Evolutionary conservation across 2,113 vertebrate genomes (phyloP).

Genomic region (Coturnix japonica): DNA sequence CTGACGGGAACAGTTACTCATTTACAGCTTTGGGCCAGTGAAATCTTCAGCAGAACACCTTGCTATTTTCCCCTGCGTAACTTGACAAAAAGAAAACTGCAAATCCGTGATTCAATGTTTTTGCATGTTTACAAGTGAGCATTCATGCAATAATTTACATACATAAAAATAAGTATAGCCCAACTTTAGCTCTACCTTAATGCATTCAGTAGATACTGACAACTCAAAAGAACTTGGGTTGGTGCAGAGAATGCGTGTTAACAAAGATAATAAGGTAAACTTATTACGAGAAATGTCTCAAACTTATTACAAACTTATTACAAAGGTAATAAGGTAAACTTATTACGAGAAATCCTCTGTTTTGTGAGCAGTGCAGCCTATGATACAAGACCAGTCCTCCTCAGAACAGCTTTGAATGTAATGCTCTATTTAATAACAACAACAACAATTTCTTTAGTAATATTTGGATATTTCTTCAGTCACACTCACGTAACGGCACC

Average conservation of each 20-base stretch:
- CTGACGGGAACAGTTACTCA: neutral
- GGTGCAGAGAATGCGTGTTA: accelerated
- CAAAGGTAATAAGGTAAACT: accelerated
- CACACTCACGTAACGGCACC: accelerated
- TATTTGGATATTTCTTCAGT: accelerated
- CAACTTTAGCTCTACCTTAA: neutral
- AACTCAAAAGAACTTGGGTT: neutral
- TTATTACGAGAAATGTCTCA: accelerated
- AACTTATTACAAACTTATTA: too few relatives aligned
- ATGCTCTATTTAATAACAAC: neutral
- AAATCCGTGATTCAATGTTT: accelerated
- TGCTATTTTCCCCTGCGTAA: accelerated
- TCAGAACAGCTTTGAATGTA: neutral
- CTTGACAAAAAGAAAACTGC: neutral
- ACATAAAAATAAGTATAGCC: accelerated
- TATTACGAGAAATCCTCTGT: accelerated
- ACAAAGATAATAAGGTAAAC: accelerated
- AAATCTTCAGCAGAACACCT: neutral
- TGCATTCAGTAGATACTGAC: accelerated
- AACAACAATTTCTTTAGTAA: accelerated
- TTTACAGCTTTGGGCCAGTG: neutral
- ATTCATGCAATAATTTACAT: accelerated
- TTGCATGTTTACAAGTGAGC: accelerated
- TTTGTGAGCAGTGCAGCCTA: neutral
- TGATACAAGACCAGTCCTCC: neutral